phyloP scores from a whole-genome alignment of 1,140 invertebrate species.

The Drosophila oshimai region DNA sequence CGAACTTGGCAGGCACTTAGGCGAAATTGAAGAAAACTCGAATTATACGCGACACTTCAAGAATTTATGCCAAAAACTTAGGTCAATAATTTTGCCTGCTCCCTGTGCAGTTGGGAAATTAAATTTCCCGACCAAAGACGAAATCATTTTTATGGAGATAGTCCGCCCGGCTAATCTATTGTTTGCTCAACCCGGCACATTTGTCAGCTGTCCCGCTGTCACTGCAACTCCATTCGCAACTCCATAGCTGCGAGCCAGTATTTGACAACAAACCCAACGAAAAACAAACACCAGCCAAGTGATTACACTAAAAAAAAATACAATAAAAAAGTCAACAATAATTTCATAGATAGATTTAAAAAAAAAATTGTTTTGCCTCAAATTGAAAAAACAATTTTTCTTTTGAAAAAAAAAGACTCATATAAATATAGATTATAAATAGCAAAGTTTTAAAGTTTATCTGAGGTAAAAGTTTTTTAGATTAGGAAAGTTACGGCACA shows the following conservation, averaged over 20 bases:
- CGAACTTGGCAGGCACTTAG: conserved; percentile 30
- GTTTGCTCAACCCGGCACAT: conserved; percentile 19
- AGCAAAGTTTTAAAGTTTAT: too few species aligned
- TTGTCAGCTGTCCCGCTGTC: conserved; percentile 26
- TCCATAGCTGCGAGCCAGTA: conserved; percentile 1
- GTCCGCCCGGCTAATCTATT: conserved; percentile 21
- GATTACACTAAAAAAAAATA: not conserved
- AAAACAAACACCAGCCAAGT: conserved; percentile 28
- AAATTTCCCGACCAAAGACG: conserved; percentile 17
- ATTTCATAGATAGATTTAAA: too few species aligned
- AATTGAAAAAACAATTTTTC: too few species aligned
- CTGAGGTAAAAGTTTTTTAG: too few species aligned
- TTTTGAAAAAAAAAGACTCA: too few species aligned
- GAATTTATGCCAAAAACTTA: conserved; percentile 64
- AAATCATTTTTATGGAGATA: conserved; percentile 21
- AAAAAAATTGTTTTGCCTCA: too few species aligned
- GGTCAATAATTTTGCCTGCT: conserved; percentile 28
- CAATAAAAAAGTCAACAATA: not conserved
- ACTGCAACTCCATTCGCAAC: conserved; percentile 3
- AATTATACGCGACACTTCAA: conserved; percentile 55
- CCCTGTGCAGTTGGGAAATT: conserved; percentile 8
- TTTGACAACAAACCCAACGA: conserved; percentile 31
- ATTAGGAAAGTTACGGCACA: too few species aligned
- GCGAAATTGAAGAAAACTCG: conserved; percentile 50
- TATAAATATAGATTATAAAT: too few species aligned